Percentiles rank a stretch among this genome's conserved stretches.
Conservation (phyloP, 2,797 vertebrate species). For the Enteromius mattozi region DNA sequence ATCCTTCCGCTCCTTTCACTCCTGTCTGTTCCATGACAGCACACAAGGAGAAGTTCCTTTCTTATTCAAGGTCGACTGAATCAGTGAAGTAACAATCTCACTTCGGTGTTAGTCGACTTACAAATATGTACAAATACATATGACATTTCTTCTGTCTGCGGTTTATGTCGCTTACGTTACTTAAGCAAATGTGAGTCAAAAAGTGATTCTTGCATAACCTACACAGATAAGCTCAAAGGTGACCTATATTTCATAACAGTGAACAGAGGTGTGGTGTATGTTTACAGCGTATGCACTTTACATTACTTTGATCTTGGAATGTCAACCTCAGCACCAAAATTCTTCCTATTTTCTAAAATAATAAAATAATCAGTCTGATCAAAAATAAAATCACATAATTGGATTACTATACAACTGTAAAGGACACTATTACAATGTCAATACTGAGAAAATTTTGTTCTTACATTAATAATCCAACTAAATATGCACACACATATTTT, state of each 20-base stretch:
- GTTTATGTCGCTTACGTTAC: constrained; percentile 1
- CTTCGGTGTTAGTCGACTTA: not conserved
- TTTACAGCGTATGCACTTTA: constrained; percentile 18
- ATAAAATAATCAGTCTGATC: not conserved
- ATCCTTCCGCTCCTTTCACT: constrained; percentile 57
- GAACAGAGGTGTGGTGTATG: not conserved
- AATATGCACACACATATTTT: not conserved
- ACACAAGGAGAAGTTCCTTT: constrained; percentile 45
- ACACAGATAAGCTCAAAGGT: constrained; percentile 19
- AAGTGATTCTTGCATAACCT: constrained; percentile 6
- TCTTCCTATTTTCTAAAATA: not conserved
- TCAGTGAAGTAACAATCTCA: constrained; percentile 2
- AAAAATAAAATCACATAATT: not conserved
- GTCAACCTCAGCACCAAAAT: not conserved
- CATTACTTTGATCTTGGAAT: not conserved
- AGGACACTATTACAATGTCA: not conserved
- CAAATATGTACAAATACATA: not conserved
- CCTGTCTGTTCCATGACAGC: constrained; percentile 42
- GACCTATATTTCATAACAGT: constrained; percentile 30
- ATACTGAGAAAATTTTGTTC: not conserved
- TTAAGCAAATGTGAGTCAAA: not conserved
- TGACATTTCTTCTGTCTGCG: constrained; percentile 17
- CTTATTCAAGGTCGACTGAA: constrained; percentile 28
- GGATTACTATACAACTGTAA: not conserved
- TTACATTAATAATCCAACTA: not conserved